phyloP scores from a whole-genome alignment of 2,888 invertebrate species.

The Tachina fera region DNA sequence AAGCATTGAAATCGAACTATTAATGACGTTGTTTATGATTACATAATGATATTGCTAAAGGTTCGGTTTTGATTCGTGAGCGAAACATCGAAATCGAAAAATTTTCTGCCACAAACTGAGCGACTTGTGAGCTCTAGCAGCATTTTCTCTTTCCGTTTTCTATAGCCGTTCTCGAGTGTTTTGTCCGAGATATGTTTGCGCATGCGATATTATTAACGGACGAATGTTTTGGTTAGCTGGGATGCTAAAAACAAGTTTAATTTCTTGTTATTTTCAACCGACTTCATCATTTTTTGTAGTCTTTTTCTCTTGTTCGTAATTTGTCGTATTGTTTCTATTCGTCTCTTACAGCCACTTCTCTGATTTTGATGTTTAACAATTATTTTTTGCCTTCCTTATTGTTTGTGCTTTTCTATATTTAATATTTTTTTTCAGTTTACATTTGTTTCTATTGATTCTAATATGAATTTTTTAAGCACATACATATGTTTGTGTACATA shows the following conservation, averaged over 20 bases:
- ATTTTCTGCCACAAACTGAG: too few relatives aligned
- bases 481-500: background rate
- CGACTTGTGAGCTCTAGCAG: too few relatives aligned
- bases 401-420: conserved; percentile 11
- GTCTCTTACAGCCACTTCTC: conserved; percentile 31
- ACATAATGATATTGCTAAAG: too few relatives aligned
- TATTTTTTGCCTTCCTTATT: conserved; percentile 9
- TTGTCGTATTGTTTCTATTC: conserved; percentile 39
- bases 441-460: conserved; percentile 46
- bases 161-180: too few relatives aligned
- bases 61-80: too few relatives aligned
- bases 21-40: too few relatives aligned
- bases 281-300: background rate
- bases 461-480: conserved; percentile 22
- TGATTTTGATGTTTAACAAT: conserved; percentile 35
- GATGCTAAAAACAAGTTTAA: conserved; percentile 46
- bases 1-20: too few relatives aligned
- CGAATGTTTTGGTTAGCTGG: too few relatives aligned
- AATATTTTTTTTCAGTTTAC: conserved; percentile 21
- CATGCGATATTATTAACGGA: too few relatives aligned
- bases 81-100: too few relatives aligned
- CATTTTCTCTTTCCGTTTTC: too few relatives aligned
- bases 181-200: too few relatives aligned
- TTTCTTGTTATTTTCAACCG: background rate
- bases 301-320: conserved; percentile 19